These are phyloP conservation scores for Ephialtes manifestator DNA, from an alignment of 2,888 invertebrate genomes.

Conservation along the genomic window DNA sequence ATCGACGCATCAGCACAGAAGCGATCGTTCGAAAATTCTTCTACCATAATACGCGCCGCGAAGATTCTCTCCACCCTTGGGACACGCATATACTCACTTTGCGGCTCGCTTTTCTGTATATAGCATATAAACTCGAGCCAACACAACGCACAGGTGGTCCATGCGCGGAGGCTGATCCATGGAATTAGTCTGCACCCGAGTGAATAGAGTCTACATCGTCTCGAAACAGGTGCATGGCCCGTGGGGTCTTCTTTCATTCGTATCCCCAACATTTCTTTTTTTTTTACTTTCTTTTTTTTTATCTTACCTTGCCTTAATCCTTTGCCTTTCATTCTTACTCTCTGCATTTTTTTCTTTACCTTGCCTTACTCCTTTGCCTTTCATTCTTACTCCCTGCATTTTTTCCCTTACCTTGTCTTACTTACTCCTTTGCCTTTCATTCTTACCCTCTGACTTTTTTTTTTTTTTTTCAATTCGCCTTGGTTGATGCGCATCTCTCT, in stretches of 20 bases:
- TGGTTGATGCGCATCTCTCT: constrained; percentile 9
- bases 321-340: too few species aligned
- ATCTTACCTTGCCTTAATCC: too few species aligned
- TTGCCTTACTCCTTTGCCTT: background rate
- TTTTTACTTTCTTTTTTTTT: constrained; percentile 48
- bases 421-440: too few species aligned
- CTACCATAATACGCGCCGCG: constrained; percentile 21
- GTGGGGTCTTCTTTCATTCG: constrained; percentile 31
- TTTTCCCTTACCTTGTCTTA: too few species aligned
- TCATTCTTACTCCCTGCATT: constrained; percentile 22
- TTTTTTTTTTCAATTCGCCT: constrained; percentile 29
- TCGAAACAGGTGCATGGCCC: constrained; percentile 57
- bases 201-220: constrained; percentile 41
- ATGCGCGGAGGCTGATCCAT: constrained; percentile 24
- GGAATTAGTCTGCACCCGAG: constrained; percentile 44
- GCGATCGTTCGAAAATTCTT: constrained; percentile 13
- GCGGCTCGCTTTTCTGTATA: constrained; percentile 11
- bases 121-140: background rate
- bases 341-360: too few species aligned
- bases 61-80: constrained; percentile 10
- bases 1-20: constrained; percentile 27
- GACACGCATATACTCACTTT: constrained; percentile 15
- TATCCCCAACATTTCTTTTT: constrained; percentile 14
- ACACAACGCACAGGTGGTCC: constrained; percentile 38
- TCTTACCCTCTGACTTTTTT: too few species aligned